Percentiles rank a stretch among this genome's conserved stretches.
These are phyloP conservation scores for Pterocles gutturalis DNA, from an alignment of 2,113 vertebrate species.

Conservation along the genomic window DNA sequence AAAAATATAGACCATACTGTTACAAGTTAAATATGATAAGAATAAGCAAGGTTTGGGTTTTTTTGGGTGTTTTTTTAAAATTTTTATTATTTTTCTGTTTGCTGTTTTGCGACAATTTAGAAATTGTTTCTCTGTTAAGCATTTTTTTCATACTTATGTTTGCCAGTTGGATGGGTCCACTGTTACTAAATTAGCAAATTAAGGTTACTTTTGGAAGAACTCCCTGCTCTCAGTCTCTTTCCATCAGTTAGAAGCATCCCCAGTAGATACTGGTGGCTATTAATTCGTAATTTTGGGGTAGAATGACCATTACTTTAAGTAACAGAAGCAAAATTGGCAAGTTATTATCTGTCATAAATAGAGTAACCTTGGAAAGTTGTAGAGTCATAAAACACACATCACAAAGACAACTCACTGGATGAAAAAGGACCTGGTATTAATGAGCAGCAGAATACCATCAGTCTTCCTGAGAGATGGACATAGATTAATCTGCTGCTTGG, in stretches of 20 bases:
- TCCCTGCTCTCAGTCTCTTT: neutral
- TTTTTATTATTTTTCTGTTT: neutral
- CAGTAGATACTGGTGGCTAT: neutral
- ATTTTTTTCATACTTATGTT: neutral
- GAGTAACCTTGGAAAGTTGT: conserved; percentile 62
- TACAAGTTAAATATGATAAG: neutral
- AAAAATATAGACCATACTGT: neutral
- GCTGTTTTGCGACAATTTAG: neutral
- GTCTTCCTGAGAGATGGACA: conserved; percentile 53
- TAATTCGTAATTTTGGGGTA: neutral
- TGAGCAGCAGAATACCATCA: neutral
- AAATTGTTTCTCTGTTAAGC: accelerated
- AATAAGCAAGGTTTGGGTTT: neutral
- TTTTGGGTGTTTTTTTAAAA: neutral
- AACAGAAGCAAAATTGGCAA: conserved; percentile 33
- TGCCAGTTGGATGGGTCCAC: neutral
- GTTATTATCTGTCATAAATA: conserved; percentile 41
- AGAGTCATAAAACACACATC: conserved; percentile 28
- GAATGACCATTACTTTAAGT: neutral
- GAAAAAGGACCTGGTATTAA: conserved; percentile 48
- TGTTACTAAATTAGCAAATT: neutral
- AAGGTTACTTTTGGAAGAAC: neutral
- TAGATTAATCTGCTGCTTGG: conserved; percentile 62
- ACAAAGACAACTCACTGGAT: conserved; percentile 39
- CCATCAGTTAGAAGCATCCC: neutral